These are phyloP conservation scores for Odontocolon sp. DNA, from an alignment of 2,888 invertebrate species.

Conservation along the genomic window DNA sequence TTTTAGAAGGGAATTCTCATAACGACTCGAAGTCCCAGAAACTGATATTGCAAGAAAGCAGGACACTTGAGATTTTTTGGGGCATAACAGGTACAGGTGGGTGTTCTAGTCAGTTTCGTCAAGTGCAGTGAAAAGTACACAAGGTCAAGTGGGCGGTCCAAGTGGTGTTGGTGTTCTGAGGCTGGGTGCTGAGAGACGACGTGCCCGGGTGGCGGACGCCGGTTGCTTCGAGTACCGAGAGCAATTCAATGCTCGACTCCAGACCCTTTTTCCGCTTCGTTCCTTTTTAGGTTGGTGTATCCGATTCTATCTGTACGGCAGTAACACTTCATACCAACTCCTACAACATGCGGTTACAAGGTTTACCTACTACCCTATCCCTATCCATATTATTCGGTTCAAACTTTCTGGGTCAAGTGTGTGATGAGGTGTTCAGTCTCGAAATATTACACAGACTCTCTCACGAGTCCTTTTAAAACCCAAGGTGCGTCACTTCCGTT, in stretches of 20 bases:
- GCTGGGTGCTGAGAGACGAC: constrained; percentile 1
- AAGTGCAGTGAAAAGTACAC: constrained; percentile 64
- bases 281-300: constrained; percentile 36
- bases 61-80: constrained; percentile 23
- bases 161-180: constrained; percentile 64
- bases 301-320: constrained; percentile 59
- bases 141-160: constrained; percentile 70
- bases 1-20: no score
- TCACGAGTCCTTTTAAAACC: constrained; percentile 5
- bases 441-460: background rate
- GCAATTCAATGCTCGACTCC: constrained; percentile 42
- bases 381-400: background rate
- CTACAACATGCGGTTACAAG: background rate
- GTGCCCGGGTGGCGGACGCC: constrained; percentile 1
- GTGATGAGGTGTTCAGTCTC: constrained; percentile 26
- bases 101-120: constrained; percentile 48
- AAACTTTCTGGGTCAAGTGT: constrained; percentile 67
- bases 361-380: background rate
- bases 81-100: constrained; percentile 41
- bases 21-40: no score
- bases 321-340: constrained; percentile 3
- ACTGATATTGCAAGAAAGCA: no score
- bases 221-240: constrained; percentile 40
- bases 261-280: constrained; percentile 38
- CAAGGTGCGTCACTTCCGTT: background rate